These are phyloP conservation scores for Hippocampus barbouri DNA, from an alignment of 2,113 vertebrate genomes.

Conservation along the genomic window DNA sequence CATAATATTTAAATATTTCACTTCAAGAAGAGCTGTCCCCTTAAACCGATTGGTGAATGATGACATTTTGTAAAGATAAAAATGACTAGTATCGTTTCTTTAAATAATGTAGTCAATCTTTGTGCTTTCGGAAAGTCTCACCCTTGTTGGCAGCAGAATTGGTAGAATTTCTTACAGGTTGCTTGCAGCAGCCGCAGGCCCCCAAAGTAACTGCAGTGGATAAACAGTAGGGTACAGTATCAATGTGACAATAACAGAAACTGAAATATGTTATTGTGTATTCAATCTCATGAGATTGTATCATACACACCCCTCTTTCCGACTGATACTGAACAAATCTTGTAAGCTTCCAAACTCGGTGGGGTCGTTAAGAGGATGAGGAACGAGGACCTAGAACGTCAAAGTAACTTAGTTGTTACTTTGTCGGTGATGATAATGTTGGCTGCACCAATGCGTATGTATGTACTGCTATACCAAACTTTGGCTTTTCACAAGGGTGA, in stretches of 20 bases:
- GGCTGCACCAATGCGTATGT: constrained; percentile 3
- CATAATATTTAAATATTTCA: too few relatives aligned
- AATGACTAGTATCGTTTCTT: too few relatives aligned
- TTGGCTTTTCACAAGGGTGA: constrained; percentile 75
- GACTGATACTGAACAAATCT: constrained; percentile 80
- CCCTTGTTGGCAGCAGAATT: constrained; percentile 80
- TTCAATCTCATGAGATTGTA: not conserved
- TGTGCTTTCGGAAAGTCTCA: constrained; percentile 44
- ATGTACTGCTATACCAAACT: constrained; percentile 63
- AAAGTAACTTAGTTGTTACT: not conserved
- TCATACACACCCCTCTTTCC: constrained; percentile 74
- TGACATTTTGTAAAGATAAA: too few relatives aligned
- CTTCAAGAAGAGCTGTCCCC: too few relatives aligned
- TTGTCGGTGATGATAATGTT: not conserved
- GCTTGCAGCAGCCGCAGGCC: constrained; percentile 79
- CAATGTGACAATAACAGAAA: not conserved
- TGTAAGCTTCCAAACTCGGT: constrained; percentile 80
- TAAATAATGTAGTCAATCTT: not conserved
- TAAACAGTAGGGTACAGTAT: not conserved
- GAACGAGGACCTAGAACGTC: constrained; percentile 67
- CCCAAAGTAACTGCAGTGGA: constrained; percentile 71
- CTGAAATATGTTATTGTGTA: not conserved
- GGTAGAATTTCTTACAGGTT: constrained; percentile 82
- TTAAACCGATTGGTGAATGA: too few relatives aligned
- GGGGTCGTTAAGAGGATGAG: constrained; percentile 80